Conservation (phyloP, 2,797 vertebrate genomes). For the Poeciliopsis infans region DNA sequence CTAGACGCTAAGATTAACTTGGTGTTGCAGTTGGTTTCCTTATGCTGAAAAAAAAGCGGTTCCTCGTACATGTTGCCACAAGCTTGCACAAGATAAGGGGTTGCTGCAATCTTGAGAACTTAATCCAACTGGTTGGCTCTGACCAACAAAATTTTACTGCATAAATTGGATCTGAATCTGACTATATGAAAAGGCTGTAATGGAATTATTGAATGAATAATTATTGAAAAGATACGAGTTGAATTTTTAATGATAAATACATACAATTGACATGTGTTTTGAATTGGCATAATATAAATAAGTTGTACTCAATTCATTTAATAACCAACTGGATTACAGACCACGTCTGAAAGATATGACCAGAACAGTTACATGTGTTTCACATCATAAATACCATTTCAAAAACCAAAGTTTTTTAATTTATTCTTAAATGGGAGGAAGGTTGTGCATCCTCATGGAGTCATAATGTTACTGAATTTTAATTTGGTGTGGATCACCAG, state of each 20-base stretch:
- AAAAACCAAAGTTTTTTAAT: constrained; percentile 1
- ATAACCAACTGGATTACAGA: background rate
- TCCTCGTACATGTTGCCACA: background rate
- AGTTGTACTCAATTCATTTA: background rate
- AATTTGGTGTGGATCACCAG: constrained; percentile 30
- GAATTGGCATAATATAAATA: background rate
- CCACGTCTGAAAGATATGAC: background rate
- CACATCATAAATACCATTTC: constrained; percentile 10
- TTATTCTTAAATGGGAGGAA: constrained; percentile 6
- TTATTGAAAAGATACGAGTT: background rate
- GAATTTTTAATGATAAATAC: background rate
- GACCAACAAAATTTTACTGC: background rate
- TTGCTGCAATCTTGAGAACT: background rate
- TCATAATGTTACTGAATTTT: constrained; percentile 32
- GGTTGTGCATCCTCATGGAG: constrained; percentile 9
- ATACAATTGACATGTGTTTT: background rate
- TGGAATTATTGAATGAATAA: background rate
- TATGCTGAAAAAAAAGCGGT: background rate
- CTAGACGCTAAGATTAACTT: background rate
- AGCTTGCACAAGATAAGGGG: background rate
- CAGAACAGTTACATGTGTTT: background rate
- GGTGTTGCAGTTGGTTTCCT: background rate
- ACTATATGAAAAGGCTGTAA: background rate
- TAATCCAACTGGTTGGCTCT: background rate
- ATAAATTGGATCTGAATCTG: background rate